Base-by-base conservation (phyloP, 2,113 vertebrate genomes). In the Camarhynchus parvulus region DNA sequence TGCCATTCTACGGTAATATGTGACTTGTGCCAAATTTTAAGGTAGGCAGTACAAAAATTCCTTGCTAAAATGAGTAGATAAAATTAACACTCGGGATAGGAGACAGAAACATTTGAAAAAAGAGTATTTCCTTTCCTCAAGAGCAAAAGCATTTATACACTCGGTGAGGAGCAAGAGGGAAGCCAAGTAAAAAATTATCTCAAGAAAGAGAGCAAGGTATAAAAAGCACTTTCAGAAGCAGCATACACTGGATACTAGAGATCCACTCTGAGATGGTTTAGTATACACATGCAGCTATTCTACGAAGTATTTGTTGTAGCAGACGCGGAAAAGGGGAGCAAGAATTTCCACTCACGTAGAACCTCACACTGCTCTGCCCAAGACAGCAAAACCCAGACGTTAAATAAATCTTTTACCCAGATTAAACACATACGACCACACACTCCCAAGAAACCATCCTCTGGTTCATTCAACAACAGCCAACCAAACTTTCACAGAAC, bases 91-190 rank as follows among this genome's bases (percentile, higher is more conserved):
- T 69, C 20, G 31, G 39, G 28, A 73, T 35, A 25, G 37, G 11
- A 85, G 46, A 93, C n/a, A 91, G 31, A 72, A 77, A 83, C 6
- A 70, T n/a, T 87, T 58, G 20, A 87, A 72, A 72, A 94, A 94
- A 74, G 69, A 10, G 0, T 23, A 92, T 52, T 92, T 95, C 31
- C 58, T 42, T 64, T 84, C 59, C 66, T 88, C 63, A 58, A 63
- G 69, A 50, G 42, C 35, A 83, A 74, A 86, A 68, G 10, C 15
- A 89, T 44, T 93, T 50, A 73, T 16, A 52, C 12, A 35, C 13
- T 0, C 2, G 1, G 8, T 15, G 30, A 77, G 13, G 11, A 33
- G 16, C 31, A 39, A 3, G 8, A 13, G 8, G 17, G 4, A 89
- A 90, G 49, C 6, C 49, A 91, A 80, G 15, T 12, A n/a, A 92